phyloP scores from a whole-genome alignment of 2,888 invertebrate species.

The Sminthurinus aureus region DNA sequence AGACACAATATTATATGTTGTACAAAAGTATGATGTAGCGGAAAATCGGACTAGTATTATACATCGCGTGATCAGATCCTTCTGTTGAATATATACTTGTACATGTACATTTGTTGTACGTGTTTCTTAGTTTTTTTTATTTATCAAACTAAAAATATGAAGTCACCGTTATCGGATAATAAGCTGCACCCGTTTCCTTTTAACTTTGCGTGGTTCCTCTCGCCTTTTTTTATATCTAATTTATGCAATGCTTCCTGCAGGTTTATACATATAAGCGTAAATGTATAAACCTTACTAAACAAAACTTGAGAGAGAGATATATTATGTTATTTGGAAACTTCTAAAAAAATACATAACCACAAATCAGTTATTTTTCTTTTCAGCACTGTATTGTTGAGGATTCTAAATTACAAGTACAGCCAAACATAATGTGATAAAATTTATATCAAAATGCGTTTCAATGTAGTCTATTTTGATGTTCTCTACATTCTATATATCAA shows the following conservation, averaged over 20 bases:
- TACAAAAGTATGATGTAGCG: constrained; percentile 33
- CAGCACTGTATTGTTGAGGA: no score
- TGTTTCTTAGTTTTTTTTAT: background rate
- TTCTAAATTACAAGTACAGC: no score
- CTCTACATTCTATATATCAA: no score
- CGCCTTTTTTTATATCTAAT: no score
- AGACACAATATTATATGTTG: constrained; percentile 15
- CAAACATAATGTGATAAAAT: no score
- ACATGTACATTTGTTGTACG: background rate
- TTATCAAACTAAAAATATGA: background rate
- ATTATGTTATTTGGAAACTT: constrained; percentile 26
- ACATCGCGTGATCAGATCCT: constrained; percentile 33
- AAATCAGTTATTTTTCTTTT: background rate
- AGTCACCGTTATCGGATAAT: constrained; percentile 22
- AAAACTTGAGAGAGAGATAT: background rate
- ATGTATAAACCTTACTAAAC: no score
- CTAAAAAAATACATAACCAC: background rate
- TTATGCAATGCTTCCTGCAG: constrained; percentile 34
- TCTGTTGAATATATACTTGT: background rate
- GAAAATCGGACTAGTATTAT: constrained; percentile 35
- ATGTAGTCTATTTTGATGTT: no score
- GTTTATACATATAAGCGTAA: no score
- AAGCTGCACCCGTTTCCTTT: constrained; percentile 33
- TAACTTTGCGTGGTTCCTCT: constrained; percentile 28
- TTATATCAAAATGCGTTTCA: no score